These are phyloP conservation scores for Siniperca knerii DNA, from an alignment of 2,113 vertebrate species.

Conservation along the genomic window DNA sequence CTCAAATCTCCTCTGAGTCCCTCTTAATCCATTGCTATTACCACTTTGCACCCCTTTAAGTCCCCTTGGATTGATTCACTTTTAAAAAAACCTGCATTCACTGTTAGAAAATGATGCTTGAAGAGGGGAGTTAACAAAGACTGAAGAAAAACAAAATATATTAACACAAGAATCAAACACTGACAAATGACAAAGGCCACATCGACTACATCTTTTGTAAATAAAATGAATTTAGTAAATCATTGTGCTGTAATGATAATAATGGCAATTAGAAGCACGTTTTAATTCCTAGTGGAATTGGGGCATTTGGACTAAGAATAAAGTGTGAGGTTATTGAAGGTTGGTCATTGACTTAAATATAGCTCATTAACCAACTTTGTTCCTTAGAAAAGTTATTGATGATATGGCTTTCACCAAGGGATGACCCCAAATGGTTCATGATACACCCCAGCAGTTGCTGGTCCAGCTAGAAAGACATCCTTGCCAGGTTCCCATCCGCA, in stretches of 20 bases:
- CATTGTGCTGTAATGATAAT: neutral
- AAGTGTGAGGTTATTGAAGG: neutral
- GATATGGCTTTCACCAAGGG: neutral
- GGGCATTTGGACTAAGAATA: neutral
- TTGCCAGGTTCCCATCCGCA: neutral
- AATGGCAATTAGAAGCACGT: neutral
- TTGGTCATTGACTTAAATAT: neutral
- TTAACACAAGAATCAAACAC: neutral
- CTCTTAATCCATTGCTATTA: slow-evolving; percentile 64
- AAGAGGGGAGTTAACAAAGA: slow-evolving; percentile 20
- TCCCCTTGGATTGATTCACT: slow-evolving; percentile 47
- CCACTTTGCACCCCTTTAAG: slow-evolving; percentile 42
- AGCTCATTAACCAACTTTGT: neutral
- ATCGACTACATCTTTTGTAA: neutral
- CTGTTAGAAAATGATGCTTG: slow-evolving; percentile 8
- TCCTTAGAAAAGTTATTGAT: slow-evolving; percentile 1
- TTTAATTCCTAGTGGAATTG: neutral
- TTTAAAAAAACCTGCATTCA: slow-evolving; percentile 12
- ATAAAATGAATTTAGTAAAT: neutral
- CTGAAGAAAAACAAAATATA: neutral
- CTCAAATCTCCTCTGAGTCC: slow-evolving; percentile 57
- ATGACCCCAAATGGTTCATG: slow-evolving; percentile 18
- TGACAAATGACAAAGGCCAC: neutral
- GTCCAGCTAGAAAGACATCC: neutral
- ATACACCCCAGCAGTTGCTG: slow-evolving; percentile 7